phyloP scores from a whole-genome alignment of 2,888 invertebrate genomes.

The Andrena bicolor region DNA sequence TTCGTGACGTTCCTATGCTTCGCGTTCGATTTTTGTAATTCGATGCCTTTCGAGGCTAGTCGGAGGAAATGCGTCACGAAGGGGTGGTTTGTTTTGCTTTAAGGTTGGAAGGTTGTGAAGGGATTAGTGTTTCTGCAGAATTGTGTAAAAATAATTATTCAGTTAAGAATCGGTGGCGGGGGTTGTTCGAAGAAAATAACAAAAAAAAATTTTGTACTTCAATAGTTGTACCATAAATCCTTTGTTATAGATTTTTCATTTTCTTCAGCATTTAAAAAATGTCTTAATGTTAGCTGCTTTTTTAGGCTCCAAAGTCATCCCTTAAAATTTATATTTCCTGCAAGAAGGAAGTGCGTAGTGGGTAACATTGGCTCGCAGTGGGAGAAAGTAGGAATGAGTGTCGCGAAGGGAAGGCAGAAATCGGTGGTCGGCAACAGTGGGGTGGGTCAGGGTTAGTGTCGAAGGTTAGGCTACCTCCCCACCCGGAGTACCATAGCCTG shows the following conservation, averaged over 20 bases:
- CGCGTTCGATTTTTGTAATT: slow-evolving; percentile 3
- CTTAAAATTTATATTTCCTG: not conserved
- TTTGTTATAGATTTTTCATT: no score
- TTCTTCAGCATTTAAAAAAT: no score
- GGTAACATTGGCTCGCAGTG: slow-evolving; percentile 10
- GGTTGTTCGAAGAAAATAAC: no score
- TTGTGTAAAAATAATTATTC: no score
- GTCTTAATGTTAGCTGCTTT: no score
- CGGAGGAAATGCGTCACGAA: not conserved
- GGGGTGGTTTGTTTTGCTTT: not conserved
- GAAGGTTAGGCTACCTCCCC: slow-evolving; percentile 71
- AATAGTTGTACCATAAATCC: no score
- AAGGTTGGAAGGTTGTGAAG: no score
- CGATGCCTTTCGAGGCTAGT: not conserved
- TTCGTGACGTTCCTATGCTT: slow-evolving; percentile 4
- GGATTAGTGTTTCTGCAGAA: no score
- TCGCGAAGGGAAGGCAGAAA: slow-evolving; percentile 49
- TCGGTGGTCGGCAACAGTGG: slow-evolving; percentile 56
- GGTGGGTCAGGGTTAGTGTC: slow-evolving; percentile 78
- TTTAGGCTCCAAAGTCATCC: no score
- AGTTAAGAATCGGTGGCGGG: no score
- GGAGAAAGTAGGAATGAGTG: slow-evolving; percentile 16
- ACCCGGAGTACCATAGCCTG: slow-evolving; percentile 35
- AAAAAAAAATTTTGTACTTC: no score
- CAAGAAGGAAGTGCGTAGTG: not conserved